These are phyloP conservation scores for Montipora capitata DNA, from an alignment of 92 coral and sea anemone species.

Conservation along the genomic window DNA sequence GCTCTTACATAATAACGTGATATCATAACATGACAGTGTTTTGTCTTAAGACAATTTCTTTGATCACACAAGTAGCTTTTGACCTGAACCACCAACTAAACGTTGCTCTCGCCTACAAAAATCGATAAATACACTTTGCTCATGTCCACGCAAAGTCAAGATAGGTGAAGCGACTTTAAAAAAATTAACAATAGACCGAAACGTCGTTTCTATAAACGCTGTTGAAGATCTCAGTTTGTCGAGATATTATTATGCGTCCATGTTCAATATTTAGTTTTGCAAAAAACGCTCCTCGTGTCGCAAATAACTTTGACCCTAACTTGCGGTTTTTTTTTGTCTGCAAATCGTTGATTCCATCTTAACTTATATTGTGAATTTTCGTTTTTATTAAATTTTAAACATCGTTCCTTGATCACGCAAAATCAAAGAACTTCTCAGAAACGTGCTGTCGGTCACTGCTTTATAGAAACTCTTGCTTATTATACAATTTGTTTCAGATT, in stretches of 20 bases:
- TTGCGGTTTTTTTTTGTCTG: not conserved
- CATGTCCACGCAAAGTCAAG: not conserved
- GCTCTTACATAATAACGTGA: not conserved
- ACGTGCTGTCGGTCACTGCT: too few relatives aligned
- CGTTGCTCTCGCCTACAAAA: slow-evolving; percentile 28
- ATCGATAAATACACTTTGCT: slow-evolving; percentile 25
- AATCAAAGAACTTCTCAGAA: too few relatives aligned
- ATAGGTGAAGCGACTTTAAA: not conserved
- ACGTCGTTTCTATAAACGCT: not conserved
- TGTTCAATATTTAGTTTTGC: not conserved
- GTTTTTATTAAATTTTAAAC: too few relatives aligned
- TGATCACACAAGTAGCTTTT: slow-evolving; percentile 37
- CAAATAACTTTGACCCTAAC: not conserved
- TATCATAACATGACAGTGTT: not conserved
- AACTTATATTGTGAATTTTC: too few relatives aligned
- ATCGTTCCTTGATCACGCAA: too few relatives aligned
- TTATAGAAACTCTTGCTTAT: too few relatives aligned
- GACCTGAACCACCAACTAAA: slow-evolving; percentile 38
- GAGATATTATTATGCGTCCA: not conserved
- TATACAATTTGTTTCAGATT: too few relatives aligned
- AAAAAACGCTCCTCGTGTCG: not conserved
- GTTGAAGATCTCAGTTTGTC: slow-evolving; percentile 6
- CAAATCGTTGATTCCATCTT: not conserved
- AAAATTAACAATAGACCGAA: too few relatives aligned
- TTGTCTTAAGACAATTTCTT: slow-evolving; percentile 27